A percentile compares a stretch with the other conserved stretches of the same genome.
phyloP scores from a whole-genome alignment of 2,797 vertebrate species.

The Peromyscus eremicus region DNA sequence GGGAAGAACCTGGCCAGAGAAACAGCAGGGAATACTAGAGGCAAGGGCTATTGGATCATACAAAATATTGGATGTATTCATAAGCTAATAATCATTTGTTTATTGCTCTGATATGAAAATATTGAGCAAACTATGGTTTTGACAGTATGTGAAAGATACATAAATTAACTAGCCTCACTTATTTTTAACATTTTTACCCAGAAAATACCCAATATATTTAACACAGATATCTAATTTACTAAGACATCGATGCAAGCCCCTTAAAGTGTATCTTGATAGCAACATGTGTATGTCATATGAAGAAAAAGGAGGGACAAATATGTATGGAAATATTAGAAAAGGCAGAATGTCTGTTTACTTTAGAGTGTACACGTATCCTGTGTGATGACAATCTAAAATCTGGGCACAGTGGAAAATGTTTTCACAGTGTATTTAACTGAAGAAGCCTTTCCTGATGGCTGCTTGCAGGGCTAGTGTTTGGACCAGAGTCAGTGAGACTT shows the following conservation, averaged over 20 bases:
- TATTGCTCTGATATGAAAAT: background rate
- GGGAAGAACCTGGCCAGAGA: background rate
- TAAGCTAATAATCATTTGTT: background rate
- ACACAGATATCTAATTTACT: constrained; percentile 10
- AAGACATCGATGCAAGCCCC: background rate
- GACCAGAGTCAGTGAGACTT: background rate
- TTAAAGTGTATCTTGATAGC: constrained; percentile 9
- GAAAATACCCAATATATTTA: background rate
- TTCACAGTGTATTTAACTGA: background rate
- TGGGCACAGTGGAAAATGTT: background rate
- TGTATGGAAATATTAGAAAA: background rate
- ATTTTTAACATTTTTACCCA: background rate
- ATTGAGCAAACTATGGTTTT: background rate
- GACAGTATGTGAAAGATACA: background rate
- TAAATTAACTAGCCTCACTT: background rate
- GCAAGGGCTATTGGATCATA: background rate
- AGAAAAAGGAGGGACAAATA: background rate
- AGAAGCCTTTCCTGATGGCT: background rate
- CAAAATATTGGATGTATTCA: background rate
- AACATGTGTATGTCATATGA: background rate
- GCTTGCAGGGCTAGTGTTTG: background rate
- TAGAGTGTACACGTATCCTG: background rate
- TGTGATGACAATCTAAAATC: background rate
- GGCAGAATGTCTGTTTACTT: background rate
- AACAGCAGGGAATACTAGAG: background rate